These are phyloP conservation scores for Rhinophrynus dorsalis DNA, from an alignment of 2,797 vertebrate species.

Conservation along the genomic window DNA sequence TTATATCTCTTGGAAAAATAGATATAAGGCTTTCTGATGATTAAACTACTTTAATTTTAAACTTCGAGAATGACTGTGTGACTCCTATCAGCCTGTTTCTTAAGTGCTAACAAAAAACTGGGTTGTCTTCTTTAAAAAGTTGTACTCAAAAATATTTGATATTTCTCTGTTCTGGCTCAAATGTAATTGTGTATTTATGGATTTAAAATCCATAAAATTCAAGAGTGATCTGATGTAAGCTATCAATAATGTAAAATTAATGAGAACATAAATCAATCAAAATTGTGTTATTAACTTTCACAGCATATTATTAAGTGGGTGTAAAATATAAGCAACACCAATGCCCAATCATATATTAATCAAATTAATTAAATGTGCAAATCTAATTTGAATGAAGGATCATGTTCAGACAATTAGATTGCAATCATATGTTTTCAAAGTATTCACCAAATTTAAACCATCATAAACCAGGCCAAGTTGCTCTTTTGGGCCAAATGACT, in stretches of 20 bases:
- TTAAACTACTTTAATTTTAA: no score
- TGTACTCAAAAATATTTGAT: no score
- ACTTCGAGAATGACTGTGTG: no score
- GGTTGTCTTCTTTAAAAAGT: no score
- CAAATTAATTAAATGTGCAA: neutral
- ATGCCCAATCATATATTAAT: slow-evolving; percentile 4
- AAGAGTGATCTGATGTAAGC: no score
- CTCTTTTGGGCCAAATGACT: slow-evolving; percentile 35
- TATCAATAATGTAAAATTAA: neutral
- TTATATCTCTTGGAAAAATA: no score
- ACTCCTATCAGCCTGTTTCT: no score
- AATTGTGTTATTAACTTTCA: slow-evolving; percentile 1
- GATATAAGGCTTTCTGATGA: no score
- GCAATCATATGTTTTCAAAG: slow-evolving; percentile 10
- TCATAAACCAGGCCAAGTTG: slow-evolving; percentile 28
- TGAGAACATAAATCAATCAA: neutral
- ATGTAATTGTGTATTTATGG: no score
- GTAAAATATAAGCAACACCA: neutral
- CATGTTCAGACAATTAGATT: slow-evolving; percentile 18
- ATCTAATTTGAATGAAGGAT: slow-evolving; percentile 6
- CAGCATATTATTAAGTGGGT: neutral
- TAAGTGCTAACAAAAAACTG: no score
- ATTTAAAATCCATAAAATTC: no score
- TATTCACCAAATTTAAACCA: neutral
- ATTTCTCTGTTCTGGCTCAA: no score